Percentiles rank a stretch among this genome's conserved stretches.
Conservation (phyloP, 2,113 vertebrate species). For the Falco punctatus region DNA sequence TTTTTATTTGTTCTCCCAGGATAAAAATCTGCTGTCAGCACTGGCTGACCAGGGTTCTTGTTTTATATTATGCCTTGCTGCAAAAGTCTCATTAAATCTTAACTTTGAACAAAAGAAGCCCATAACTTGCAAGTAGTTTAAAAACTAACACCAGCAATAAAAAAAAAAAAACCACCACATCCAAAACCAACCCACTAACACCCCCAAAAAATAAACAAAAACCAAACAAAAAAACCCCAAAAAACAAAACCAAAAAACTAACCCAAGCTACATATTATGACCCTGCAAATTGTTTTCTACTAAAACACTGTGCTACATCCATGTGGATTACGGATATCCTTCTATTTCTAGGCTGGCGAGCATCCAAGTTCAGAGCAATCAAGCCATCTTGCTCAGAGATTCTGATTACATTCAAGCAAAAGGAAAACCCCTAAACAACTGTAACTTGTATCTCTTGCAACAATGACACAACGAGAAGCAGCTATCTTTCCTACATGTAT, state of each 20-base stretch:
- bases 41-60: not conserved
- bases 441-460: not conserved
- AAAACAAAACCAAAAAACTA: not conserved
- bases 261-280: not conserved
- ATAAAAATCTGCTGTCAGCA: not conserved
- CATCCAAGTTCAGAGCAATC: not conserved
- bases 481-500: not conserved
- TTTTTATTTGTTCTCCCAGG: not conserved
- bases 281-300: not conserved
- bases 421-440: not conserved
- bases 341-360: constrained; percentile 9
- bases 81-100: not conserved
- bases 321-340: not conserved
- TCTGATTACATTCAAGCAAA: not conserved
- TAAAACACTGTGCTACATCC: not conserved
- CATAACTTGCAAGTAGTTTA: not conserved
- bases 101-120: not conserved
- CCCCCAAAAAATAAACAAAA: not conserved
- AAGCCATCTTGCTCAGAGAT: not conserved
- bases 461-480: not conserved
- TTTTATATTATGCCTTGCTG: not conserved
- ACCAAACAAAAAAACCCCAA: not conserved
- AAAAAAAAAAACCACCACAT: not conserved
- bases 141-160: not conserved
- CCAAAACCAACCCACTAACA: too few relatives aligned